These are phyloP conservation scores for Babylonia areolata DNA, from an alignment of 1,140 invertebrate genomes.

Conservation along the genomic window DNA sequence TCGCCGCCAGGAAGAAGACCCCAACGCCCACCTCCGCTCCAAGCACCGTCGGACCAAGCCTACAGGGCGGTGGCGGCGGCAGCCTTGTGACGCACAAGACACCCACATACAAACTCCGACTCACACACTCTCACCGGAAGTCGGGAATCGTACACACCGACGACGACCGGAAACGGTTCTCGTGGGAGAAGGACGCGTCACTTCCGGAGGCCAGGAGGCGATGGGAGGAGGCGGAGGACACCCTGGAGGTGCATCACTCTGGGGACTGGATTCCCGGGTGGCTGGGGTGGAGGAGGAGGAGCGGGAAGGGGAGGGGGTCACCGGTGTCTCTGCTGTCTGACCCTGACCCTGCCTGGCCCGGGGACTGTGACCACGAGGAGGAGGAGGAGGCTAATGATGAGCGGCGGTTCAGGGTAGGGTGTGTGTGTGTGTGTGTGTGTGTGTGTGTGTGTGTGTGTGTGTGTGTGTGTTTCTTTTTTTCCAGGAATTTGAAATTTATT, in stretches of 20 bases:
- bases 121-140: too few species aligned
- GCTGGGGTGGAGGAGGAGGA: neutral
- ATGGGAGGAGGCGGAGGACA: neutral
- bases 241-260: neutral
- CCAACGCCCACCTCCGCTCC: neutral
- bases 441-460: too few species aligned
- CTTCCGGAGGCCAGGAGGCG: neutral
- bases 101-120: too few species aligned
- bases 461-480: too few species aligned
- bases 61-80: neutral
- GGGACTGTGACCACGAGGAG: conserved; percentile 5
- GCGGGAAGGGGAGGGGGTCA: neutral
- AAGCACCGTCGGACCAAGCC: neutral
- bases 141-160: too few species aligned
- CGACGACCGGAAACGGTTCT: too few species aligned
- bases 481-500: too few species aligned
- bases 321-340: neutral
- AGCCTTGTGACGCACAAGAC: too few species aligned
- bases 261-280: neutral
- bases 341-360: neutral
- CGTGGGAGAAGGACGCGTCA: too few species aligned
- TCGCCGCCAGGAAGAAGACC: conserved; percentile 2
- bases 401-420: conserved; percentile 25
- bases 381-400: neutral
- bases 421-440: neutral